These are phyloP conservation scores for Sphinx pinastri DNA, from an alignment of 2,888 invertebrate genomes.

Conservation along the genomic window DNA sequence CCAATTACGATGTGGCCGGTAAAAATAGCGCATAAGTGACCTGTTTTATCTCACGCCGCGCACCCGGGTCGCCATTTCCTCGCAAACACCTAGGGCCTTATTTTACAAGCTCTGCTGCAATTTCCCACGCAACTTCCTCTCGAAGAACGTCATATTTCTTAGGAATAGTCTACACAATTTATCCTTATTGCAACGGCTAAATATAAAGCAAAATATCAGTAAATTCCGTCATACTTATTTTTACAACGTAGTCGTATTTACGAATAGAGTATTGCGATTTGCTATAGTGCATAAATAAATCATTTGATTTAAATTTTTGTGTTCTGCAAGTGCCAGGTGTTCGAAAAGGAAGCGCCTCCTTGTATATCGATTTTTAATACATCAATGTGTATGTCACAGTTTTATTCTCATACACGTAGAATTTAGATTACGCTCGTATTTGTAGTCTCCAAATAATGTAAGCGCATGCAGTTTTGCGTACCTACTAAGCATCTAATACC, in stretches of 20 bases:
- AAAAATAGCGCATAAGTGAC: conserved; percentile 20
- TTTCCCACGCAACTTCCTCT: conserved; percentile 3
- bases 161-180: not conserved
- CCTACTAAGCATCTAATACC: too few relatives aligned
- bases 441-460: too few relatives aligned
- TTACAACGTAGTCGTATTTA: not conserved
- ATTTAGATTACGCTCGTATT: too few relatives aligned
- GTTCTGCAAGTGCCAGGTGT: too few relatives aligned
- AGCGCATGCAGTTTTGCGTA: too few relatives aligned
- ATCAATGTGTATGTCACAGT: too few relatives aligned
- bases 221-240: not conserved
- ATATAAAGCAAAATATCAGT: not conserved
- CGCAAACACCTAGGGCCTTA: conserved; percentile 12
- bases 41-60: conserved; percentile 5
- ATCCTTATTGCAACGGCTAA: not conserved
- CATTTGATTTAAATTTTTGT: too few relatives aligned
- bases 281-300: too few relatives aligned
- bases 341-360: too few relatives aligned
- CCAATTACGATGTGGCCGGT: conserved; percentile 12
- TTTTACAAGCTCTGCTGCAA: not conserved
- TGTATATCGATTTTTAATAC: too few relatives aligned
- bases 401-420: too few relatives aligned
- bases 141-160: not conserved
- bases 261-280: not conserved
- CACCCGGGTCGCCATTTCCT: conserved; percentile 13